phyloP scores from a whole-genome alignment of 2,888 invertebrate genomes.

The Dastarcus helophoroides region DNA sequence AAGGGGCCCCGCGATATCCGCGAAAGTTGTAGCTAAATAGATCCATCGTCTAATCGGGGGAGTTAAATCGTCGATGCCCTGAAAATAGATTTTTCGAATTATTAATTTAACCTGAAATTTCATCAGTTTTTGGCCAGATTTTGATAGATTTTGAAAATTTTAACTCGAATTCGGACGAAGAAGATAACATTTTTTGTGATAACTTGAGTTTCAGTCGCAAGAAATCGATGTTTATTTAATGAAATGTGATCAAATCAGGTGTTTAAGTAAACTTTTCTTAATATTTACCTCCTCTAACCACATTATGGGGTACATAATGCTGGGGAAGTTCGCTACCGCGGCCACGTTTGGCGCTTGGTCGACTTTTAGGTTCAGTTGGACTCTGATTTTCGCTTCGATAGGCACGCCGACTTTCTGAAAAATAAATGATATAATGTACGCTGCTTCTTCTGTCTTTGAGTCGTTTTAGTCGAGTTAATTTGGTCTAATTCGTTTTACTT shows the following conservation, averaged over 20 bases:
- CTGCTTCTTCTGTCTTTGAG: no score
- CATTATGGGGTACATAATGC: constrained; percentile 76
- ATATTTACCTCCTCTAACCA: constrained; percentile 70
- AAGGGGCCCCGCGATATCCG: constrained; percentile 57
- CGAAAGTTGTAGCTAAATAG: constrained; percentile 67
- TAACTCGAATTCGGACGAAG: background rate
- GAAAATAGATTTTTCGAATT: constrained; percentile 20
- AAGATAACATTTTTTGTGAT: background rate
- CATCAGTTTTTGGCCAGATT: no score
- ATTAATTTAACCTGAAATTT: constrained; percentile 3
- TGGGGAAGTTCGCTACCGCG: constrained; percentile 64
- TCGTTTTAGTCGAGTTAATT: no score
- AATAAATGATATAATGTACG: no score
- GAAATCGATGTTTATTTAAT: background rate
- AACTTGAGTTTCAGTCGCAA: background rate
- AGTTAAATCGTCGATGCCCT: constrained; percentile 69
- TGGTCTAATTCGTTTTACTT: no score
- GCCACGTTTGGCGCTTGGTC: constrained; percentile 60
- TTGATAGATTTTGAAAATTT: no score
- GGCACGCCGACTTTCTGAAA: constrained; percentile 76
- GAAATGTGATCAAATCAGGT: no score
- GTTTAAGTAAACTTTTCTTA: no score
- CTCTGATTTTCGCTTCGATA: constrained; percentile 66
- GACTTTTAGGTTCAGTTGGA: constrained; percentile 72
- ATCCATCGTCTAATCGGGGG: constrained; percentile 73